phyloP scores from a whole-genome alignment of 2,888 invertebrate genomes.

The Miltochrista miniata region DNA sequence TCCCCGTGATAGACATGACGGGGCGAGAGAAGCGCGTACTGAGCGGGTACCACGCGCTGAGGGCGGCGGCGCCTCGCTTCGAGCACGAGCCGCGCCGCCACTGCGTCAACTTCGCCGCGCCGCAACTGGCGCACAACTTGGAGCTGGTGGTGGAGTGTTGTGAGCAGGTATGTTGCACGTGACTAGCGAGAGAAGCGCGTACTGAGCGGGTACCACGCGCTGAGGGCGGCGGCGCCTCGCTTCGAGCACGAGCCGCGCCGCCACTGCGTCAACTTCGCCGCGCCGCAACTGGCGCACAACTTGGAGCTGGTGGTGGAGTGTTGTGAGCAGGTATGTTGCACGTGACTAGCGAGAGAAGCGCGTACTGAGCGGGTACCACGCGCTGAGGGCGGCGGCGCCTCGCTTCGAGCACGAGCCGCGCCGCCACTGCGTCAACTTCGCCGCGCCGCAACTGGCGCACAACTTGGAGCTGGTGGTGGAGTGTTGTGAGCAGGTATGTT shows the following conservation, averaged over 20 bases:
- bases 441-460: conserved; percentile 95
- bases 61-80: conserved; percentile 86
- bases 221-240: too few relatives aligned
- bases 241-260: too few relatives aligned
- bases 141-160: conserved; percentile 95
- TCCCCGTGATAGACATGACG: conserved; percentile 99
- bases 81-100: conserved; percentile 86
- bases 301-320: conserved; percentile 95
- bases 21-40: conserved; percentile 96
- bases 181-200: too few relatives aligned
- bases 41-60: conserved; percentile 96
- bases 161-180: conserved; percentile 93
- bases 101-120: conserved; percentile 89
- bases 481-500: conserved; percentile 94
- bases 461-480: conserved; percentile 96
- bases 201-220: too few relatives aligned
- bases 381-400: conserved; percentile 88
- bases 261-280: conserved; percentile 86
- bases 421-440: conserved; percentile 86
- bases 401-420: conserved; percentile 86
- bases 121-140: conserved; percentile 96
- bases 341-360: too few relatives aligned
- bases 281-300: conserved; percentile 97
- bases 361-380: conserved; percentile 96
- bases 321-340: conserved; percentile 94